Evolutionary conservation across 2,888 invertebrate species (phyloP).

Genomic region (Geophilus truncorum): DNA sequence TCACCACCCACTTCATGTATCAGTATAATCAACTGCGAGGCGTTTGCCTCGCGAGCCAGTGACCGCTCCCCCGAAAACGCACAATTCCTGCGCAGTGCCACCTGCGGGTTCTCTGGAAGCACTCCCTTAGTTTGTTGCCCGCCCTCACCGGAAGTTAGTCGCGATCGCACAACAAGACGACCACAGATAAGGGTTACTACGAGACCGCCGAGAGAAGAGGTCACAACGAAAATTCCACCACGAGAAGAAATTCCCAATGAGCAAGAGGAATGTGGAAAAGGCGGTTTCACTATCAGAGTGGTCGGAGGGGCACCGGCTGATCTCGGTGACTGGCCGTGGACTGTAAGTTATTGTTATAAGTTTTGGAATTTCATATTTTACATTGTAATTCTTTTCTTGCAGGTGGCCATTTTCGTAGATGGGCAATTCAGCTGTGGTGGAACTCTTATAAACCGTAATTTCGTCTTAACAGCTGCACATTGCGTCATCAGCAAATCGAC

Average conservation of each 20-base stretch:
- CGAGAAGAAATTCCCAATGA: no score
- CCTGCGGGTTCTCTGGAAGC: not conserved
- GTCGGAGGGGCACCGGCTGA: not conserved
- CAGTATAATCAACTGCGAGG: not conserved
- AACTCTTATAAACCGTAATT: not conserved
- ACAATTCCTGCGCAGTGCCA: not conserved
- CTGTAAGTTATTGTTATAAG: not conserved
- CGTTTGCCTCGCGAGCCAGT: not conserved
- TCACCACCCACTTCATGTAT: not conserved
- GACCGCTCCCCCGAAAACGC: not conserved
- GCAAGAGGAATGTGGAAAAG: not conserved
- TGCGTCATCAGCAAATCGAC: slow-evolving; percentile 22
- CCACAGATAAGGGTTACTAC: no score
- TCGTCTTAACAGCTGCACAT: slow-evolving; percentile 22
- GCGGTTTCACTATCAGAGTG: not conserved
- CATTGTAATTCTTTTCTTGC: not conserved
- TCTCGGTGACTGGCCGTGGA: slow-evolving; percentile 21
- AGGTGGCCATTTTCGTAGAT: slow-evolving; percentile 18
- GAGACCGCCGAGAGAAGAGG: no score
- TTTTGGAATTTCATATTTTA: not conserved
- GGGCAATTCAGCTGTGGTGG: slow-evolving; percentile 23
- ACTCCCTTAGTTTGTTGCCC: not conserved
- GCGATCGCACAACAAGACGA: not conserved
- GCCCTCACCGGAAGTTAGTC: not conserved
- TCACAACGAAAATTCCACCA: no score